Conservation (phyloP, 2,888 invertebrate genomes). For the Orgyia antiqua region DNA sequence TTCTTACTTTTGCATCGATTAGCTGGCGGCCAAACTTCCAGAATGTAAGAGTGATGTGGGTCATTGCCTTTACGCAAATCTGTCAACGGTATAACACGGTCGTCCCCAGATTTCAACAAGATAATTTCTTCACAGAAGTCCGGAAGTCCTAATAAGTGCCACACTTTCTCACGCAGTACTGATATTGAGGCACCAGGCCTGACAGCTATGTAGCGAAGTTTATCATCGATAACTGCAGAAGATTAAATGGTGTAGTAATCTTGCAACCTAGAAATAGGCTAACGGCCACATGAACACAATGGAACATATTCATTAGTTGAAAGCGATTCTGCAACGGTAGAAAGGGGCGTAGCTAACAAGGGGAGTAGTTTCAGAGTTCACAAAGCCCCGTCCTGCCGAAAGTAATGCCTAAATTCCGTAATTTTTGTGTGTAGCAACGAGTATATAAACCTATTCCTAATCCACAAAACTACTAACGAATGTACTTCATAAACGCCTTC, state of each 20-base stretch:
- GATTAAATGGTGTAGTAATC: not conserved
- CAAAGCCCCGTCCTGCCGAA: too few species aligned
- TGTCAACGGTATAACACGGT: constrained; percentile 49
- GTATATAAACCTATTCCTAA: too few species aligned
- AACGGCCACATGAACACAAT: too few species aligned
- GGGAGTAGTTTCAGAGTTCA: too few species aligned
- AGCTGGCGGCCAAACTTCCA: constrained; percentile 61
- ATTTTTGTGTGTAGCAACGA: too few species aligned
- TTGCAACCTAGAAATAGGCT: too few species aligned
- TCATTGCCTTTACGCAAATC: constrained; percentile 58
- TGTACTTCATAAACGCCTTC: too few species aligned
- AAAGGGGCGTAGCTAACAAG: too few species aligned
- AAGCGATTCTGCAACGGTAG: too few species aligned
- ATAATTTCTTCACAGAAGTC: constrained; percentile 68
- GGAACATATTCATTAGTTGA: too few species aligned
- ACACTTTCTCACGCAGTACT: constrained; percentile 59
- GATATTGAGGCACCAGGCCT: constrained; percentile 53
- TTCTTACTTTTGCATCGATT: constrained; percentile 32
- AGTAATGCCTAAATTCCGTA: too few species aligned
- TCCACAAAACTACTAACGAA: too few species aligned
- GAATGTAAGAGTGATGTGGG: constrained; percentile 53
- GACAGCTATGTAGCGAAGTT: constrained; percentile 55
- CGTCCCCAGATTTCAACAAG: constrained; percentile 43
- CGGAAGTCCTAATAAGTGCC: constrained; percentile 61
- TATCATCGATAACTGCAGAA: constrained; percentile 48